Base-by-base conservation (phyloP, 2,113 vertebrate genomes). In the Gavialis gangeticus region DNA sequence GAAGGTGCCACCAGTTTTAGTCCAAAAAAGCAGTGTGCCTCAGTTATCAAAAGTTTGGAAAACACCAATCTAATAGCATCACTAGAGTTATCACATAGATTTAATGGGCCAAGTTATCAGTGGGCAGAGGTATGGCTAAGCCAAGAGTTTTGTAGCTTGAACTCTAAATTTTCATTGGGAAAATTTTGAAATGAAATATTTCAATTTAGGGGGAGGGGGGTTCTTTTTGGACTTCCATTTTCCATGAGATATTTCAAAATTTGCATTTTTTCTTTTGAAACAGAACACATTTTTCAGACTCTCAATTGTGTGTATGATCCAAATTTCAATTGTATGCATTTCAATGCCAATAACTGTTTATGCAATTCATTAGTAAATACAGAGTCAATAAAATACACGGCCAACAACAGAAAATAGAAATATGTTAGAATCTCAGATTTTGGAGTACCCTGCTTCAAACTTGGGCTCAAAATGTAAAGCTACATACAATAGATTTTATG, bases 81-180 rank as follows among this genome's bases (percentile, higher is more conserved):
- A 73, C 69, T 46, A 73, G 37, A 73, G 15, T 73, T 73, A 71
- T 71, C 30, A 71, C 67, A 71, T 13, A 73, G 69, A 46, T 12
- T 22, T 46, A 46, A 24, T 37, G 34, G 21, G 69, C 12, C 12
- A 73, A 46, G 21, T 25, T 73, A 37, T 46, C 69, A 46, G 69
- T 37, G 21, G 7, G 69, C 24, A 27, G 71, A 84, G 46, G 46
- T 94, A 34, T 28, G 88, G 55, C 64, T 64, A 77, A 69, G 91
- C 19, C 62, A 62, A 57, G 67, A 81, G 28, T 37, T 37, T 76
- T 73, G 64, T 6, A 84, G 62, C 46, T 28, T 82, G 13, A 46
- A 4, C 46, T 91, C 37, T 58, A 64, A 77, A 11, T 66, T 90
- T 94, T 88, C 60, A 82, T 88, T 79, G 77, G 83, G 88, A 81